phyloP scores from a whole-genome alignment of 2,888 invertebrate species.

The Drosophila fulvimacula region DNA sequence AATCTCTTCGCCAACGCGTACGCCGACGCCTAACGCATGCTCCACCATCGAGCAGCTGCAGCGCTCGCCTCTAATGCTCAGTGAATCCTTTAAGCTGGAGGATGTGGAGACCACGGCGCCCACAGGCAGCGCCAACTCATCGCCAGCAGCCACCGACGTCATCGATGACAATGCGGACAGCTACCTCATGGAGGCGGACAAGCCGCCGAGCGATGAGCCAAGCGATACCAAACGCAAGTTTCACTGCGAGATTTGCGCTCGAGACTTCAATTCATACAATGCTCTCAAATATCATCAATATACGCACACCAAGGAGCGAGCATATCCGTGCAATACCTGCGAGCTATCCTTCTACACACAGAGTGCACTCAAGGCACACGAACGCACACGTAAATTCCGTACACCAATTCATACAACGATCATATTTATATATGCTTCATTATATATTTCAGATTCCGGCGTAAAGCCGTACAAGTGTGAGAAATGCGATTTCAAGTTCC shows the following conservation, averaged over 20 bases:
- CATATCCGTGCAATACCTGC: constrained; percentile 92
- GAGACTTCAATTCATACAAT: constrained; percentile 92
- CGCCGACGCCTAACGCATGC: constrained; percentile 30
- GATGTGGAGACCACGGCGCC: constrained; percentile 37
- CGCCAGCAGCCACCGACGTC: constrained; percentile 27
- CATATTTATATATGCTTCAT: background rate
- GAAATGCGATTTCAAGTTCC: constrained; percentile 90
- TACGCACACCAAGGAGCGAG: constrained; percentile 91
- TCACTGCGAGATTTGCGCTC: constrained; percentile 86
- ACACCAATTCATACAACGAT: too few relatives aligned
- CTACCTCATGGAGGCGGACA: constrained; percentile 23
- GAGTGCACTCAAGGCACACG: constrained; percentile 93
- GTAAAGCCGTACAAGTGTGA: constrained; percentile 94
- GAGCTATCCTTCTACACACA: constrained; percentile 93
- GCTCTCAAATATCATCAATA: constrained; percentile 93
- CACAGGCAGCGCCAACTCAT: constrained; percentile 19
- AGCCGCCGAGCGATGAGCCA: constrained; percentile 17
- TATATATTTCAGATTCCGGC: constrained; percentile 87
- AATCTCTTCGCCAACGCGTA: constrained; percentile 29
- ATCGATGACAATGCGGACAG: constrained; percentile 27
- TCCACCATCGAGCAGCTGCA: constrained; percentile 61
- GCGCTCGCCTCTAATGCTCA: constrained; percentile 56
- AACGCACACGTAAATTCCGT: constrained; percentile 87
- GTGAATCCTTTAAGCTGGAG: constrained; percentile 57
- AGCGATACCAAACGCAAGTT: constrained; percentile 52